A percentile compares a stretch with the other conserved stretches of the same genome.
These are phyloP conservation scores for Ectemnius continuus DNA, from an alignment of 2,888 invertebrate genomes.

Conservation along the genomic window DNA sequence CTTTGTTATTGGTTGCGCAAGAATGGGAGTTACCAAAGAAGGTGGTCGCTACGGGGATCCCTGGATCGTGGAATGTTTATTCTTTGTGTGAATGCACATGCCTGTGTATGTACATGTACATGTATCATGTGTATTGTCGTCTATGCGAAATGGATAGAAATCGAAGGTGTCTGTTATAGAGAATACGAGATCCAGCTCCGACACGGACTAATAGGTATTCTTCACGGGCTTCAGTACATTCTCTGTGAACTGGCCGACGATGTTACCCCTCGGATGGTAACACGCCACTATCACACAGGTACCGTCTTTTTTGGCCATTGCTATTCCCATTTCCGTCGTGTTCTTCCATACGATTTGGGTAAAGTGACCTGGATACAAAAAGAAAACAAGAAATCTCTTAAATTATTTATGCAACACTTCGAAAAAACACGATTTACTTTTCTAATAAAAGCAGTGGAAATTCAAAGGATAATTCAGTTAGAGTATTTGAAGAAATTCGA, in stretches of 20 bases:
- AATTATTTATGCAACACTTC: background rate
- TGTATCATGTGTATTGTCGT: constrained; percentile 56
- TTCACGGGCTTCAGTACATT: constrained; percentile 75
- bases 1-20: background rate
- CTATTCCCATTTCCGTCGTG: constrained; percentile 87
- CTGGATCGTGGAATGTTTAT: constrained; percentile 68
- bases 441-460: background rate
- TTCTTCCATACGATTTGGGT: constrained; percentile 92
- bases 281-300: constrained; percentile 82
- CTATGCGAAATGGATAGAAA: constrained; percentile 59
- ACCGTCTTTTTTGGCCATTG: constrained; percentile 82
- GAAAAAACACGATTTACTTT: background rate
- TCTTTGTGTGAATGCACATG: constrained; percentile 63
- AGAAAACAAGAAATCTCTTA: background rate
- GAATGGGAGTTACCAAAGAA: constrained; percentile 21
- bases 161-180: constrained; percentile 35
- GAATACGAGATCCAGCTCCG: too few relatives aligned
- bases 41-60: constrained; percentile 34
- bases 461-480: too few relatives aligned
- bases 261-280: constrained; percentile 83
- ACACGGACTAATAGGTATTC: constrained; percentile 52
- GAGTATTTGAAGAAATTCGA: too few relatives aligned
- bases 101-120: constrained; percentile 56
- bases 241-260: constrained; percentile 78
- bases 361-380: constrained; percentile 75